Conservation (phyloP, 2,888 invertebrate species). For the Vandiemenella viatica region DNA sequence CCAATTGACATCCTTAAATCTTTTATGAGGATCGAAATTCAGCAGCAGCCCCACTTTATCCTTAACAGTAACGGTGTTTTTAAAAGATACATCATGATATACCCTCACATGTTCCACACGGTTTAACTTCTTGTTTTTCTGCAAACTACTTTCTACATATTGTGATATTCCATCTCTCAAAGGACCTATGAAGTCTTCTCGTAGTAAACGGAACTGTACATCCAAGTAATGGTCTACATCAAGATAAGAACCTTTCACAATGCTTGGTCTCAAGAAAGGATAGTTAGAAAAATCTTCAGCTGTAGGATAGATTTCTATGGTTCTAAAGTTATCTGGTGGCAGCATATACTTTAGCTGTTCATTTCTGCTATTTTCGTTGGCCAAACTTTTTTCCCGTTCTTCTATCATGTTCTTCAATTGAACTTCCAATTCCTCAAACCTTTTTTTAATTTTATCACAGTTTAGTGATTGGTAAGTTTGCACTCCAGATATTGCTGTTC, state of each 20-base stretch:
- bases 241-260: constrained; percentile 25
- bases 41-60: constrained; percentile 12
- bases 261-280: constrained; percentile 28
- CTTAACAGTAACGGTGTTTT: not conserved
- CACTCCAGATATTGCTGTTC: not conserved
- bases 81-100: constrained; percentile 5
- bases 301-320: constrained; percentile 20
- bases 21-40: constrained; percentile 21
- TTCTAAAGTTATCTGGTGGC: constrained; percentile 8
- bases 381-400: not conserved
- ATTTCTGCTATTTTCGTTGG: not conserved
- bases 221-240: constrained; percentile 33
- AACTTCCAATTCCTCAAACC: not conserved
- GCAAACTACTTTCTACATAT: constrained; percentile 23
- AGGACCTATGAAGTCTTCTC: constrained; percentile 33
- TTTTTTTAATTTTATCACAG: not conserved
- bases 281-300: constrained; percentile 19
- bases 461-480: not conserved
- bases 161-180: constrained; percentile 39
- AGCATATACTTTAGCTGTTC: not conserved
- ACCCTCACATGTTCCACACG: constrained; percentile 3
- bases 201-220: constrained; percentile 30
- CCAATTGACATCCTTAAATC: constrained; percentile 27
- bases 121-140: not conserved
- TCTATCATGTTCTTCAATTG: not conserved